Evolutionary conservation across 2,888 invertebrate species (phyloP).

Genomic region (Drosophila quasianomalipes): DNA sequence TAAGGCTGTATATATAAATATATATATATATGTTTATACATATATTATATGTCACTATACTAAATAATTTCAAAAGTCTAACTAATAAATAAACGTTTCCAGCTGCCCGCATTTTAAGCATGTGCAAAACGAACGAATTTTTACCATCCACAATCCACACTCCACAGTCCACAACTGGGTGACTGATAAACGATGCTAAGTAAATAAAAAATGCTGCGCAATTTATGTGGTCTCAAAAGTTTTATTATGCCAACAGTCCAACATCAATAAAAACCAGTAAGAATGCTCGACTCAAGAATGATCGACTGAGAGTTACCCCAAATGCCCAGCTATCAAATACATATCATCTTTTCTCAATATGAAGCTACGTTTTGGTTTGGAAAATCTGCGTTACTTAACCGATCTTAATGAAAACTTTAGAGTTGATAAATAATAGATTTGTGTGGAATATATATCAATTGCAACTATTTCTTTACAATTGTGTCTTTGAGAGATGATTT

Average conservation of each 20-base stretch:
- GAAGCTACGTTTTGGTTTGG: not conserved
- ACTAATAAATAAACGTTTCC: slow-evolving; percentile 70
- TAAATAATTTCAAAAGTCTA: slow-evolving; percentile 68
- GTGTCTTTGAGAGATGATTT: not conserved
- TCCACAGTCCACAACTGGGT: slow-evolving; percentile 27
- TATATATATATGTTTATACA: slow-evolving; percentile 48
- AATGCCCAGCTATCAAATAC: not conserved
- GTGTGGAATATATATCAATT: not conserved
- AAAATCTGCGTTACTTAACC: not conserved
- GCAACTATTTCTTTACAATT: not conserved
- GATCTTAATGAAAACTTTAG: not conserved
- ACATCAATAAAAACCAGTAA: slow-evolving; percentile 39
- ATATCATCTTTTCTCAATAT: not conserved
- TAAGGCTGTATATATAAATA: slow-evolving; percentile 20
- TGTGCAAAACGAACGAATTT: slow-evolving; percentile 29
- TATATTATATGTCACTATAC: slow-evolving; percentile 47
- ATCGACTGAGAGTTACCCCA: not conserved
- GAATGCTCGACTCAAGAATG: not conserved
- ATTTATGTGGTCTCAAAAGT: slow-evolving; percentile 75
- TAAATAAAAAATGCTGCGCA: slow-evolving; percentile 73
- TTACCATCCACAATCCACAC: slow-evolving; percentile 31
- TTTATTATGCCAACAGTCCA: slow-evolving; percentile 57
- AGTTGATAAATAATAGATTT: not conserved
- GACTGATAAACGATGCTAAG: slow-evolving; percentile 74
- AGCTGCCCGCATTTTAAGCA: slow-evolving; percentile 47